Evolutionary conservation across 1,140 invertebrate genomes (phyloP), one percentile per base, ranked within the genome.

Genomic region (Lepidotrigona ventralis): DNA sequence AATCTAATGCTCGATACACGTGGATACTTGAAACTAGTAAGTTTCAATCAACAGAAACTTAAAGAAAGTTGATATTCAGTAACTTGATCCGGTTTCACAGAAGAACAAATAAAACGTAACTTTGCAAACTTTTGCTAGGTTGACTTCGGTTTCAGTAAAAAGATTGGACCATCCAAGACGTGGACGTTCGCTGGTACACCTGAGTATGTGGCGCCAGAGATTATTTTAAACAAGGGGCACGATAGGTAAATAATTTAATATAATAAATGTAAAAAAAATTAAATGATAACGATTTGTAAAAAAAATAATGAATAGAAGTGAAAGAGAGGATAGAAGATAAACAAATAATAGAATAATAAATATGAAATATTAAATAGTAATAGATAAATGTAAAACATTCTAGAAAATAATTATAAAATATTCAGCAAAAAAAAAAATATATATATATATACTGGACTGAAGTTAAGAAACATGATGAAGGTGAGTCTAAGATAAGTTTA

Each of bases 111-210:
- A 2, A 72, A 73, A 56, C 12, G 53, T 6, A 1, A 74, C 3
- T 3, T 26, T 39, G 39, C 12, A 1, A 23, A 19, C 11, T n/a
- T 53, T 66, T 4, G 73, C 56, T 68, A 92, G 97, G 98, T 99
- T 46, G 99, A 99, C 94, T 99, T 99, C 95, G 99, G 99, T n/a
- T 99, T 99, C 93, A 98, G 98, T 15, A 99, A 99, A 94, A 96
- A 97, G 86, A 95, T 99, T 66, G 95, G 96, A 5, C 92, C 95
- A 4, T 95, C 96, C 66, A 99, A 99, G 94, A 99, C 99, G 0
- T 99, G 98, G 96, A 99, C 99, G 4, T 99, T 99, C 94, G 99
- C 99, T 89, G 99, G 99, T 3, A 99, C 98, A 4, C 98, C 98
- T 0, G 97, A 98, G 91, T 98, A 98, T 88, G 96, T 98, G 19